Percentiles rank a stretch among this genome's conserved stretches.
These are phyloP conservation scores for Bilobella aurantiaca DNA, from an alignment of 1,140 invertebrate genomes.

Conservation along the genomic window DNA sequence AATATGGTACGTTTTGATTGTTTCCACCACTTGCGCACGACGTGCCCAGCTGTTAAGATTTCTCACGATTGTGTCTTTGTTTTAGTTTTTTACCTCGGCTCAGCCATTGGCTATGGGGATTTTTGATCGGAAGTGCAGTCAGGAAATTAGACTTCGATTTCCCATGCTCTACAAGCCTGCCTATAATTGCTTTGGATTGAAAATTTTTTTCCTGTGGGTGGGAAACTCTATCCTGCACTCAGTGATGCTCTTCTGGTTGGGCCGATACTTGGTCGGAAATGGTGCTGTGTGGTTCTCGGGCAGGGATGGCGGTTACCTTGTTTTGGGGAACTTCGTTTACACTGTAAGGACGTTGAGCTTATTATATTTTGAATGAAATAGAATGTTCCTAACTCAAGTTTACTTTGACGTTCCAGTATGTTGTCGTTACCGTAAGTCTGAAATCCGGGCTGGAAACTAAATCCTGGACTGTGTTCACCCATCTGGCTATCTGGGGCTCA, in stretches of 20 bases:
- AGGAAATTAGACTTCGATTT: slow-evolving; percentile 80
- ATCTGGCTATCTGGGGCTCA: slow-evolving; percentile 92
- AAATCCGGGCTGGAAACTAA: slow-evolving; percentile 94
- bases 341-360: slow-evolving; percentile 54
- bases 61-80: no score
- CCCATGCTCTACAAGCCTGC: slow-evolving; percentile 84
- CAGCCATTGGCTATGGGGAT: slow-evolving; percentile 89
- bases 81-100: slow-evolving; percentile 83
- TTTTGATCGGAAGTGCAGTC: slow-evolving; percentile 89
- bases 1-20: slow-evolving; percentile 69
- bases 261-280: slow-evolving; percentile 58
- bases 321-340: slow-evolving; percentile 93
- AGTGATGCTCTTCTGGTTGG: slow-evolving; percentile 86
- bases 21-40: no score
- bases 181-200: slow-evolving; percentile 68
- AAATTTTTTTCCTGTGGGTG: slow-evolving; percentile 96
- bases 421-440: slow-evolving; percentile 91
- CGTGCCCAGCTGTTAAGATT: no score
- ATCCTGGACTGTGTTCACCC: slow-evolving; percentile 93
- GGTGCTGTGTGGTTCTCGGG: slow-evolving; percentile 80
- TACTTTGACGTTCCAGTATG: slow-evolving; percentile 76
- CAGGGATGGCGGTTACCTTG: slow-evolving; percentile 80
- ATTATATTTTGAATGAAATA: no score
- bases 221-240: slow-evolving; percentile 87
- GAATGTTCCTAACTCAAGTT: background rate